Percentiles rank a stretch among this genome's conserved stretches.
Conservation (phyloP, 2,113 vertebrate genomes). For the Leptosomus discolor region DNA sequence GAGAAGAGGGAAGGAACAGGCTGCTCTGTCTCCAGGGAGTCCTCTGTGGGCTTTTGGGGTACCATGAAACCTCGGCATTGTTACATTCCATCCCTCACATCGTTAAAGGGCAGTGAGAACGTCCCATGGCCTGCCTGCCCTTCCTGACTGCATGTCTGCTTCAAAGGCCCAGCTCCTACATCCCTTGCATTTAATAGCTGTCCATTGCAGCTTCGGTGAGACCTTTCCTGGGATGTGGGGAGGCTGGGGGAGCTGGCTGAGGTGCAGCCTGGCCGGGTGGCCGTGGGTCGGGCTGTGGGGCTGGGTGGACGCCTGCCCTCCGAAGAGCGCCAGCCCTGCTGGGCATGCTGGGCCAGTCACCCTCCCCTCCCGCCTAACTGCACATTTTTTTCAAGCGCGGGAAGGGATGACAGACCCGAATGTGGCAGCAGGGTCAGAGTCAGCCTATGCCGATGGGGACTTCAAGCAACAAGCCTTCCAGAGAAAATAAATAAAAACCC, state of each 20-base stretch:
- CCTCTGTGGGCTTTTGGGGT: not conserved
- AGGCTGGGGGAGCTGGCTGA: not conserved
- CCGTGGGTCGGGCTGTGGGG: fast-evolving
- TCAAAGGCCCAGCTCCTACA: not conserved
- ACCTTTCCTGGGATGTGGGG: fast-evolving
- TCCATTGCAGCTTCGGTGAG: not conserved
- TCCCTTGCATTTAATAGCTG: not conserved
- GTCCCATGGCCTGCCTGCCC: not conserved
- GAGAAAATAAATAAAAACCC: not conserved
- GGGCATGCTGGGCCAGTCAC: not conserved
- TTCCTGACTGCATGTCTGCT: not conserved
- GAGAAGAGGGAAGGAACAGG: not conserved
- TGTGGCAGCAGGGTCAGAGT: not conserved
- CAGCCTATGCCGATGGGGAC: not conserved
- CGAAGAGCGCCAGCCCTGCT: not conserved
- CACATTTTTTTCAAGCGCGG: not conserved
- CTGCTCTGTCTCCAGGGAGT: not conserved
- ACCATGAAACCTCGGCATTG: fast-evolving
- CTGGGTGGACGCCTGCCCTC: not conserved
- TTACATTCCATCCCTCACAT: fast-evolving
- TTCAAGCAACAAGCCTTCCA: not conserved
- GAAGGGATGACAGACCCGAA: not conserved
- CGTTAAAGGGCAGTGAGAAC: not conserved
- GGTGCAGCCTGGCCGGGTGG: not conserved
- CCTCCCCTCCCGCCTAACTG: not conserved